Conservation (phyloP, 1,140 invertebrate species). For the Drosophila subobscura region DNA sequence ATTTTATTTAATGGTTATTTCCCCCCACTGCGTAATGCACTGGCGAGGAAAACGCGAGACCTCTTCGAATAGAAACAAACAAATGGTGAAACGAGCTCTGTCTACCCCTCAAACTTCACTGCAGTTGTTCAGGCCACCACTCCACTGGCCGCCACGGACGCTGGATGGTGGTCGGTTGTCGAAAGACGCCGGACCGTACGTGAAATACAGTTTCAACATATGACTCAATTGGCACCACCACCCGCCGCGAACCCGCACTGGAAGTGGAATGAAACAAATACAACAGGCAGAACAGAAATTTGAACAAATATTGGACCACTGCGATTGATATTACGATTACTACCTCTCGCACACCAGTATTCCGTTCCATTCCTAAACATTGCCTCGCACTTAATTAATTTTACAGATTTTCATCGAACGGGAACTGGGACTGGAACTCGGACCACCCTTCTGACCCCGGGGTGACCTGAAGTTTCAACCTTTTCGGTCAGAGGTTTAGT, state of each 20-base stretch:
- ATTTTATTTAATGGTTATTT: conserved; percentile 23
- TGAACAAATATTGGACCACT: conserved; percentile 38
- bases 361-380: conserved; percentile 10
- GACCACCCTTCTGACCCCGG: conserved; percentile 28
- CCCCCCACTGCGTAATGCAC: conserved; percentile 16
- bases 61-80: conserved; percentile 37
- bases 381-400: conserved; percentile 72
- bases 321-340: conserved; percentile 12
- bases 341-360: neutral
- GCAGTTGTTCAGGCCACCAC: neutral
- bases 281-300: conserved; percentile 17
- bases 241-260: conserved; percentile 39
- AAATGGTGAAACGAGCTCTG: conserved; percentile 13
- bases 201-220: conserved; percentile 49
- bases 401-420: conserved; percentile 23
- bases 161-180: conserved; percentile 13
- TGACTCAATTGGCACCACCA: conserved; percentile 51
- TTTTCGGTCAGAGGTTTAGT: no score
- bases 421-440: conserved; percentile 13
- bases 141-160: conserved; percentile 2
- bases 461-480: neutral
- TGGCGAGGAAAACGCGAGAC: no score
- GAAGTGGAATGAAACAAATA: conserved; percentile 17
- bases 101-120: conserved; percentile 3
- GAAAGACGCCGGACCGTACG: conserved; percentile 32